A percentile compares a stretch with the other conserved stretches of the same genome.
Evolutionary conservation across 2,888 invertebrate species (phyloP).

Genomic region (Arctia plantaginis): DNA sequence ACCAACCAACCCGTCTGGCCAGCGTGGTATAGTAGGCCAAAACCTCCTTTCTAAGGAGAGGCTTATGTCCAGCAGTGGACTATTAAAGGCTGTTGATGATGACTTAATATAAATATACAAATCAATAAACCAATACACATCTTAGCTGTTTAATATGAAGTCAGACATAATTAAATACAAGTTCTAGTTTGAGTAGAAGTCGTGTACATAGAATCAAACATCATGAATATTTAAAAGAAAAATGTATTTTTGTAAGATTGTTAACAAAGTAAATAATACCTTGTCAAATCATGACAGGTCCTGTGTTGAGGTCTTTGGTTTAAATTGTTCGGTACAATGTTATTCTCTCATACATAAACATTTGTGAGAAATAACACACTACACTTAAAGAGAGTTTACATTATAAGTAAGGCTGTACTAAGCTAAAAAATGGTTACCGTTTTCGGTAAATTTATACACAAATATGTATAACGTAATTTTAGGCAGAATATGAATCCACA

Average conservation of each 20-base stretch:
- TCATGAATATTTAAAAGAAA: constrained; percentile 17
- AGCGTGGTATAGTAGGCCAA: no score
- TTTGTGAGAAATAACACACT: not conserved
- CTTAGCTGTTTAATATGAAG: not conserved
- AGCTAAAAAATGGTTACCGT: not conserved
- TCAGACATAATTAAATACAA: not conserved
- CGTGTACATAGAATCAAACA: not conserved
- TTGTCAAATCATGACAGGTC: constrained; percentile 39
- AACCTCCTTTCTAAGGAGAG: no score
- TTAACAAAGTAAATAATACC: constrained; percentile 33
- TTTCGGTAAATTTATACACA: not conserved
- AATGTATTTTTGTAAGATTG: constrained; percentile 15
- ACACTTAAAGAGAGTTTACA: no score
- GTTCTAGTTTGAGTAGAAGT: not conserved
- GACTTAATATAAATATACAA: no score
- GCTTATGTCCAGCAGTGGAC: no score
- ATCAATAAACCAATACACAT: no score
- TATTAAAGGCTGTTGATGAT: no score
- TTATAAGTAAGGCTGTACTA: no score
- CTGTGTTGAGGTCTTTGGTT: constrained; percentile 27
- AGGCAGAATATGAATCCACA: not conserved
- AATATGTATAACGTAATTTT: not conserved
- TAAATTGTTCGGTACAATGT: not conserved
- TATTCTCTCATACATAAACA: not conserved
- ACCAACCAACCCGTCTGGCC: no score